A percentile compares a stretch with the other conserved stretches of the same genome.
Conservation (phyloP, 2,113 vertebrate genomes). For the Amphilophus citrinellus region DNA sequence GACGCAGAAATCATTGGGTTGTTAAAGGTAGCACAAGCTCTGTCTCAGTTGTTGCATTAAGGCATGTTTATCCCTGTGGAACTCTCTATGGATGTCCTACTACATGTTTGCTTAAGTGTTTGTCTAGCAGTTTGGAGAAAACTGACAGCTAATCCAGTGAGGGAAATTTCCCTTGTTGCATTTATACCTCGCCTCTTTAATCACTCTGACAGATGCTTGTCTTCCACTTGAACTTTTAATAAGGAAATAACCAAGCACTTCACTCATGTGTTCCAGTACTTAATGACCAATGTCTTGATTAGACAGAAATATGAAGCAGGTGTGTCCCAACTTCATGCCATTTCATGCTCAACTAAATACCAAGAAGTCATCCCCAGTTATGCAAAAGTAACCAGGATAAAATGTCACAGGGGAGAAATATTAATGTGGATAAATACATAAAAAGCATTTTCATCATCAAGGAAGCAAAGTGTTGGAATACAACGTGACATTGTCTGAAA, state of each 20-base stretch:
- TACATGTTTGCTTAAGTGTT: slow-evolving; percentile 25
- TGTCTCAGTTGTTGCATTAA: slow-evolving; percentile 2
- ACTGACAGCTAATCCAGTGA: slow-evolving; percentile 57
- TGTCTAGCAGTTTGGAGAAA: slow-evolving; percentile 39
- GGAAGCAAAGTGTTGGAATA: slow-evolving; percentile 12
- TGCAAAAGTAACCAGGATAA: neutral
- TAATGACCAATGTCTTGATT: neutral
- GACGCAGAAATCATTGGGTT: slow-evolving; percentile 43
- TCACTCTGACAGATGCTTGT: slow-evolving; percentile 41
- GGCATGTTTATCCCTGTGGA: slow-evolving; percentile 43
- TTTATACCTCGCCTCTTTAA: slow-evolving; percentile 32
- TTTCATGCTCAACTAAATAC: slow-evolving; percentile 29
- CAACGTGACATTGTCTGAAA: neutral
- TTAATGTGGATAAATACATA: slow-evolving; percentile 19
- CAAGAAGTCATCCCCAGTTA: neutral
- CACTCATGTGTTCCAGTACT: neutral
- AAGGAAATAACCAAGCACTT: slow-evolving; percentile 12
- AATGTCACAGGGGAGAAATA: neutral
- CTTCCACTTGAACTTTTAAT: slow-evolving; percentile 16
- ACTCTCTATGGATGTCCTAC: slow-evolving; percentile 10
- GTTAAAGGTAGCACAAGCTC: slow-evolving; percentile 47
- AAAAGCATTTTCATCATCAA: slow-evolving; percentile 26
- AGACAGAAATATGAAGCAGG: slow-evolving; percentile 13
- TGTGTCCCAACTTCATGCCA: slow-evolving; percentile 11
- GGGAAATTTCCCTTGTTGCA: slow-evolving; percentile 26